Evolutionary conservation across 2,113 vertebrate species (phyloP).

Genomic region (Brienomyrus longianalis): DNA sequence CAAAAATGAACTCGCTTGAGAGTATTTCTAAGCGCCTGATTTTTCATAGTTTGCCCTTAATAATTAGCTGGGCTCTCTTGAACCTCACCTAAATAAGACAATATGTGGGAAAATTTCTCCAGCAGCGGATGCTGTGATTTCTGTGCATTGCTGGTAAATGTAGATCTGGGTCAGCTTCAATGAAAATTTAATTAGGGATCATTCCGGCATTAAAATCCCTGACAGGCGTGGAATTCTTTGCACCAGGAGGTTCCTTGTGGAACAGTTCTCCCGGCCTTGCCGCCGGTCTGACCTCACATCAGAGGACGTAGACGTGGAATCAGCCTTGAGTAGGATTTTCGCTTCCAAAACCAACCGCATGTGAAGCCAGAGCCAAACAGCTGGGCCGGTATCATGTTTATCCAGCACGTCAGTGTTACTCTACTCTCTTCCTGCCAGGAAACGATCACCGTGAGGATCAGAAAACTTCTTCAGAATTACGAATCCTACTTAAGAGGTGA

Average conservation of each 20-base stretch:
- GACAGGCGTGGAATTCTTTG: background rate
- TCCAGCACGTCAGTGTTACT: background rate
- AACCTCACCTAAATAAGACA: slow-evolving; percentile 8
- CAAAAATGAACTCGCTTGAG: background rate
- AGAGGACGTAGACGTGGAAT: background rate
- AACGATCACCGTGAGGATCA: background rate
- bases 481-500: slow-evolving; percentile 15
- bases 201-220: slow-evolving; percentile 13
- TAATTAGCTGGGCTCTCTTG: slow-evolving; percentile 17
- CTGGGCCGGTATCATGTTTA: background rate
- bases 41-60: background rate
- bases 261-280: background rate
- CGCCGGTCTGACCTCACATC: background rate
- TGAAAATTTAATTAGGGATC: slow-evolving; percentile 21
- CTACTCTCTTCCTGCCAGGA: background rate
- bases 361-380: background rate
- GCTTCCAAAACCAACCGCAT: background rate
- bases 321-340: background rate
- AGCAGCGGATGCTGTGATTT: background rate
- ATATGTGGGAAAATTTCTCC: background rate
- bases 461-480: background rate
- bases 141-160: slow-evolving; percentile 19
- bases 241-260: background rate
- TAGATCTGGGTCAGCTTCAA: slow-evolving; percentile 19
- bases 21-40: background rate